Percentiles rank a stretch among this genome's conserved stretches.
These are phyloP conservation scores for Myiagra hebetior DNA, from an alignment of 2,113 vertebrate species.

Conservation along the genomic window DNA sequence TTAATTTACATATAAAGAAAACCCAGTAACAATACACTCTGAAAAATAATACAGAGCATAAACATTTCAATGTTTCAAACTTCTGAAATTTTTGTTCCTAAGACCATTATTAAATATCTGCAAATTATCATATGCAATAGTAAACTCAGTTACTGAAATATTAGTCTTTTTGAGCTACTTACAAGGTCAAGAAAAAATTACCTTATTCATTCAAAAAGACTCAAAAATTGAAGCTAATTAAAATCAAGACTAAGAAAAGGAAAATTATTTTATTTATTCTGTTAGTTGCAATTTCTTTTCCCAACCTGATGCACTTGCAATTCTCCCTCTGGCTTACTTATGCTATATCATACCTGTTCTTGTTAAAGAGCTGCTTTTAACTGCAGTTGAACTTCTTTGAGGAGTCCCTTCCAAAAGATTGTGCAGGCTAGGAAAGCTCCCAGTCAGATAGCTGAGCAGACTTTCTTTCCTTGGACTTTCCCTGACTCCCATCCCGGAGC, in stretches of 20 bases:
- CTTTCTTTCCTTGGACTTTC: constrained; percentile 96
- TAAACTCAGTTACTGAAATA: neutral
- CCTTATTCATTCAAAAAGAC: neutral
- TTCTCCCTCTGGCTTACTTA: neutral
- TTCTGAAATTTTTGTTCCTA: neutral
- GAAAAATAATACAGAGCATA: neutral
- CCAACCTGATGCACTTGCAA: neutral
- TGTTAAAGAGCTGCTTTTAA: constrained; percentile 90
- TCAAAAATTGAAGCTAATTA: neutral
- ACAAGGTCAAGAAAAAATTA: neutral
- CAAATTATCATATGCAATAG: neutral
- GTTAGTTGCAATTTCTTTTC: neutral
- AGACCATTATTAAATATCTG: neutral
- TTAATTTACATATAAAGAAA: neutral
- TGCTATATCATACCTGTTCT: constrained; percentile 80
- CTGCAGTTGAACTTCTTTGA: constrained; percentile 79
- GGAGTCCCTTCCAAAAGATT: constrained; percentile 94
- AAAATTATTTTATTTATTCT: neutral
- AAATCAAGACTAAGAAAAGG: neutral
- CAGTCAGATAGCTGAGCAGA: constrained; percentile 93
- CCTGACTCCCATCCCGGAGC: constrained; percentile 78
- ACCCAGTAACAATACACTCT: neutral
- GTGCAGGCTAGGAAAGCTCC: constrained; percentile 94
- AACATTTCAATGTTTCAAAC: neutral
- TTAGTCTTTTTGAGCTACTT: neutral